Percentiles rank a stretch among this genome's conserved stretches.
phyloP scores from a whole-genome alignment of 2,888 invertebrate genomes.

The Allolobophora icterica region DNA sequence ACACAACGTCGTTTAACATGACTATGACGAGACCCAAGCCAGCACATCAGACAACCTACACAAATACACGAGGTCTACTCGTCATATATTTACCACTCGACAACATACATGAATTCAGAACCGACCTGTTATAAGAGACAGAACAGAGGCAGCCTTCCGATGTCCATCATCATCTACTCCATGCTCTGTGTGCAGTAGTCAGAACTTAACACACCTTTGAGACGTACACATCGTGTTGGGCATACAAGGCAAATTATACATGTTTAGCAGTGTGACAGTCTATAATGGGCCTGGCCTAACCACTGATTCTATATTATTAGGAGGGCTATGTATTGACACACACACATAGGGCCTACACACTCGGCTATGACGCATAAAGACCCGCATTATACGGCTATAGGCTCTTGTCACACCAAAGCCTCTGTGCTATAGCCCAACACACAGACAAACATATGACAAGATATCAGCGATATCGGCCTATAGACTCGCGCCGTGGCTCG shows the following conservation, averaged over 20 bases:
- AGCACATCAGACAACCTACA: background rate
- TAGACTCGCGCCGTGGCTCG: background rate
- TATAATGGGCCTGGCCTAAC: background rate
- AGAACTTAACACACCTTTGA: background rate
- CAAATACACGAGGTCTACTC: background rate
- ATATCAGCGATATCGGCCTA: background rate
- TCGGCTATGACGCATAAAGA: background rate
- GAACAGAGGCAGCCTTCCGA: background rate
- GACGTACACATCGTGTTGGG: background rate
- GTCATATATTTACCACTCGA: background rate
- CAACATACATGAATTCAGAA: background rate
- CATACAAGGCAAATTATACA: background rate
- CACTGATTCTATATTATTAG: background rate
- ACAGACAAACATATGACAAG: background rate
- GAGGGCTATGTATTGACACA: background rate
- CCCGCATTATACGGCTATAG: background rate
- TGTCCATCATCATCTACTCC: background rate
- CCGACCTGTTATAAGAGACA: background rate
- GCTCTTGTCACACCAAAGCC: background rate
- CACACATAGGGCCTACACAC: background rate
- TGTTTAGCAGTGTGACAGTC: background rate
- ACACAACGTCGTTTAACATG: background rate
- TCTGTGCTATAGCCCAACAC: background rate
- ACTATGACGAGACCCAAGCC: background rate
- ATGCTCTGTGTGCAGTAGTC: background rate